Evolutionary conservation across 2,888 invertebrate genomes (phyloP), one percentile per base, ranked within the genome.

Genomic region (Nemurella pictetii): DNA sequence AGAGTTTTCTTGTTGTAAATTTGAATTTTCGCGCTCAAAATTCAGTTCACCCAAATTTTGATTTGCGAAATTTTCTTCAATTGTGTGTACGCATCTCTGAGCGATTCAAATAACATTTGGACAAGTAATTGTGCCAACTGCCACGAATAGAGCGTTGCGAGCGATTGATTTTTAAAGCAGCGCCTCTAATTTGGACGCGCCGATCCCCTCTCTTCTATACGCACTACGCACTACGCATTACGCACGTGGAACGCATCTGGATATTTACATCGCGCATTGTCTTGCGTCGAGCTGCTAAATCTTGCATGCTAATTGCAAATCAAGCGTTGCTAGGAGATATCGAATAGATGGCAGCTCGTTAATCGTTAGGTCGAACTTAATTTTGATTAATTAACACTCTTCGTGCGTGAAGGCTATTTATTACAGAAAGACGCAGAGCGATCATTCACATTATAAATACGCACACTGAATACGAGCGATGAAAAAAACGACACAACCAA

Each of bases 361-460:
- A 78, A 78, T 78, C 30, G 7, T 0, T 5, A 29, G 28, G 30
- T 12, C 78, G 28, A n/a, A n/a, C 29, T 7, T 78, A 78, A n/a
- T 29, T 78, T 78, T 78, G 78, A 78, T 78, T 78, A 78, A 78
- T 78, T 78, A 78, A 78, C 75, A 30, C 29, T 20, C 15, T 55
- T 20, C 78, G 28, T 28, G 78, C 78, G 30, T 78, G 78, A 78
- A 78, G 78, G 78, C 78, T 78, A 78, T 78, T 29, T 78, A 78
- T 78, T 78, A 78, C 26, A 15, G 55, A 55, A 55, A 55, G 55
- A 55, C 55, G 55, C 55, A 55, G 20, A 55, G 55, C 20, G 55
- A 55, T 55, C 55, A 55, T 55, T 55, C 55, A 55, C 55, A 55
- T 55, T 55, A 32, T 55, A 55, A n/a, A 55, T 55, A 55, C 55